Evolutionary conservation across 64 coral and sea anemone genomes (phyloP).

Genomic region (Trachythela sp.): DNA sequence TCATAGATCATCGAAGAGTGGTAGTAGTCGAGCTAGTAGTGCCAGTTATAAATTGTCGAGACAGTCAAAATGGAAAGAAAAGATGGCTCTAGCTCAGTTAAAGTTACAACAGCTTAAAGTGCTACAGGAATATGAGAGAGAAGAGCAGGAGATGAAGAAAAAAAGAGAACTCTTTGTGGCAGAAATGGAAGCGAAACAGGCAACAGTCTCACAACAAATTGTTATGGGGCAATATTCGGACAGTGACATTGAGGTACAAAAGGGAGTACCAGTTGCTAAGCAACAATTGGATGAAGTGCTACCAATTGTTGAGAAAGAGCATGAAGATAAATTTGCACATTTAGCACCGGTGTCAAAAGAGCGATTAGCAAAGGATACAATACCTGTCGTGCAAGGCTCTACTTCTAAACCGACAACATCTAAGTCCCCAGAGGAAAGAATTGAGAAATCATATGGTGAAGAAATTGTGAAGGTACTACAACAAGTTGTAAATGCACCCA

Average conservation of each 20-base stretch:
- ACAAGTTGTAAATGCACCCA: conserved; percentile 34
- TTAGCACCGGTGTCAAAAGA: not conserved
- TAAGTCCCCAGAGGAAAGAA: not conserved
- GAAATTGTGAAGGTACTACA: conserved; percentile 21
- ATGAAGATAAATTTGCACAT: not conserved
- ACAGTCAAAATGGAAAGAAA: not conserved
- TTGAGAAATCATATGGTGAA: not conserved
- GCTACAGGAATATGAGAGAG: not conserved
- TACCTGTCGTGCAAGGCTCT: not conserved
- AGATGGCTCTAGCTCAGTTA: not conserved
- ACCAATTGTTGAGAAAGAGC: not conserved
- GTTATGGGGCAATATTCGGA: not conserved
- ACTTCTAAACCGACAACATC: not conserved
- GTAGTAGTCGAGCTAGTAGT: not conserved
- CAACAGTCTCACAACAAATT: not conserved
- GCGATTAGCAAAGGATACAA: not conserved
- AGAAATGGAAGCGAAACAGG: conserved; percentile 33
- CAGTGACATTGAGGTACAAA: not conserved
- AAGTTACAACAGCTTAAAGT: not conserved
- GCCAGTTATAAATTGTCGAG: not conserved
- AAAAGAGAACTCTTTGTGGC: conserved; percentile 13
- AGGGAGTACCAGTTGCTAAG: not conserved
- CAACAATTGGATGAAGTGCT: not conserved
- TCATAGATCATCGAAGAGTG: not conserved
- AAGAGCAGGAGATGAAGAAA: conserved; percentile 12